A percentile compares a stretch with the other conserved stretches of the same genome.
phyloP scores from a whole-genome alignment of 92 coral and sea anemone species.

The Anthopleura xanthogrammica region DNA sequence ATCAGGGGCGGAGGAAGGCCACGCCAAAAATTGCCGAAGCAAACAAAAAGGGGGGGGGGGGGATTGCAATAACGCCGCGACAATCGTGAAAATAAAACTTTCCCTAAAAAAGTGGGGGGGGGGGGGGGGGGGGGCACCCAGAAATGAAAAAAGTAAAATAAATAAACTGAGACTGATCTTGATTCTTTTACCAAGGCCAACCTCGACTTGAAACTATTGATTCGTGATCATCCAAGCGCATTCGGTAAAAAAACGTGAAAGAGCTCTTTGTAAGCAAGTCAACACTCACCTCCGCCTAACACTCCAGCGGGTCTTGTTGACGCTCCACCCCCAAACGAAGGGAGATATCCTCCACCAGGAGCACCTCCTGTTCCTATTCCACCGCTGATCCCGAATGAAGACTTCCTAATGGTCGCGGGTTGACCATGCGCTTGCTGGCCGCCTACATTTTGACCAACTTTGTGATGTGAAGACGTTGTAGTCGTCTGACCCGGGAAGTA shows the following conservation, averaged over 20 bases:
- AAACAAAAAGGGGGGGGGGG: too few relatives aligned
- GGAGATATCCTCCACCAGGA: slow-evolving; percentile 48
- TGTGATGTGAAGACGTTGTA: slow-evolving; percentile 40
- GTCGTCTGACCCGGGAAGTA: slow-evolving; percentile 91
- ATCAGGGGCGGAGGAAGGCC: too few relatives aligned
- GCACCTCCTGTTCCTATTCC: slow-evolving; percentile 50
- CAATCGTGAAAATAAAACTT: too few relatives aligned
- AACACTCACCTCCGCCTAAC: neutral
- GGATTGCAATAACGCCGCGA: too few relatives aligned
- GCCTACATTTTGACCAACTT: slow-evolving; percentile 28
- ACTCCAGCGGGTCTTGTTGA: slow-evolving; percentile 28
- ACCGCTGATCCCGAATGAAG: slow-evolving; percentile 68
- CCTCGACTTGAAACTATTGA: too few relatives aligned
- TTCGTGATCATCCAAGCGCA: too few relatives aligned
- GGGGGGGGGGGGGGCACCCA: too few relatives aligned
- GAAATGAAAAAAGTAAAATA: too few relatives aligned
- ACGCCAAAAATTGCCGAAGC: too few relatives aligned
- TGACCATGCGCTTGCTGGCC: slow-evolving; percentile 23
- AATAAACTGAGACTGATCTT: too few relatives aligned
- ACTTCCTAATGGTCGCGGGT: slow-evolving; percentile 42
- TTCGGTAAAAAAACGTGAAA: neutral
- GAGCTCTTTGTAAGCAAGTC: neutral
- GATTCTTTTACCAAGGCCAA: too few relatives aligned
- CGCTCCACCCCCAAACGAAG: slow-evolving; percentile 39
- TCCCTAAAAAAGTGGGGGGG: too few relatives aligned